Percentiles rank a stretch among this genome's conserved stretches.
Conservation (phyloP, 2,113 vertebrate species). For the Aphelocoma coerulescens region DNA sequence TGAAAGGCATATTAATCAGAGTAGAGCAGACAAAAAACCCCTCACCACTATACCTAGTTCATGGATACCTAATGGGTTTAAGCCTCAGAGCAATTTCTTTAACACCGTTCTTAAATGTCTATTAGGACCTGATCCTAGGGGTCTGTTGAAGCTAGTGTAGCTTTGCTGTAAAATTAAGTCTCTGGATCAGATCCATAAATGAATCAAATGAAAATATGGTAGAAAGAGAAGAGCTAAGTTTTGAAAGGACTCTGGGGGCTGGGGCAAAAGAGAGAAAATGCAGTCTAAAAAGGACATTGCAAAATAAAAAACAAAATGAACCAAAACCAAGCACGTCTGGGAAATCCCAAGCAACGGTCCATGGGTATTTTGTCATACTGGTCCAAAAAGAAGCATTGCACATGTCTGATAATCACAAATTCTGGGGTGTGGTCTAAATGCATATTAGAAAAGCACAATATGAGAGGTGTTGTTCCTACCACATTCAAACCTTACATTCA, state of each 20-base stretch:
- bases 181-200: neutral
- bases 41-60: neutral
- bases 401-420: neutral
- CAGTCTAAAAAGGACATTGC: neutral
- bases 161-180: neutral
- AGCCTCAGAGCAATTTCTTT: neutral
- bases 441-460: rapidly evolving
- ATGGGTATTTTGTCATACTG: neutral
- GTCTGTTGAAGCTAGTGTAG: neutral
- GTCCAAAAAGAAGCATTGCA: neutral
- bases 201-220: neutral
- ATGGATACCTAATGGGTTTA: neutral
- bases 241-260: neutral
- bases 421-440: neutral
- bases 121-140: neutral
- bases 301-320: neutral
- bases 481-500: neutral
- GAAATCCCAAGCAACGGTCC: neutral
- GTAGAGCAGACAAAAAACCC: neutral
- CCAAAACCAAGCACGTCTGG: rapidly evolving
- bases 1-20: neutral
- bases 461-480: neutral
- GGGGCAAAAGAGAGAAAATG: neutral
- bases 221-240: neutral
- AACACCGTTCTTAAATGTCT: neutral